Base-by-base conservation (phyloP, 2,113 vertebrate species). In the Crotalus horridus region DNA sequence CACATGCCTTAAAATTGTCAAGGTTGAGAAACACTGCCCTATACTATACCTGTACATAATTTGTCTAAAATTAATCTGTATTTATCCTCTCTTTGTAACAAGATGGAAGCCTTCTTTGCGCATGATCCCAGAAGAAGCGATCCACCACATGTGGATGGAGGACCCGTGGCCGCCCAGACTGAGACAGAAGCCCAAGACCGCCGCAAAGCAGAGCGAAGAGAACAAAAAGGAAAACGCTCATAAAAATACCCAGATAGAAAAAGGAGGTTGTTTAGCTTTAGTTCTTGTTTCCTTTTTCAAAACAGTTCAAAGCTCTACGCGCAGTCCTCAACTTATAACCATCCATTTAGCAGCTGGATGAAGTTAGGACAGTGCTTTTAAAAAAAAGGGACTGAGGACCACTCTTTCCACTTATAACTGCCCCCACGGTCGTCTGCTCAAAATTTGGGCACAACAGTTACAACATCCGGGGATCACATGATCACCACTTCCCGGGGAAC, bases 31-130 rank as follows among this genome's bases (percentile, higher is more conserved):
- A 39, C 39, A 39, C 39, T 39, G 39, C 5, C 46, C 46, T 48
- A 48, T 48, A 6, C 46, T 6, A 48, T 48, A 6, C 46, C 46
- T 48, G 46, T 48, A 6, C 46, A 48, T 48, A 5, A 48, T 48
- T 17, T 58, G 6, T 21, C 24, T 29, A 24, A 11, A 46, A 8
- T 17, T 46, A 29, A 29, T 33, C 13, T 13, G 15, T 10, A 3
- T 20, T 43, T 15, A 56, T 43, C 24, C 51, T 11, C 23, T 87
- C 2, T 48, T 95, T 23, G 6, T 97, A 11, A 95, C 56, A 95
- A 99, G 99, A 92, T 99, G 99, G 98, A 98, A 99, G 94, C 98
- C 99, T n/a, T 96, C 97, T 29, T 98, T 98, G 92, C 98, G 98
- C 15, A 98, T 99, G 98, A 99, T 98, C 92, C 99, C 99, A 0